These are phyloP conservation scores for Copsychus sechellarum DNA, from an alignment of 2,113 vertebrate genomes.

Conservation along the genomic window DNA sequence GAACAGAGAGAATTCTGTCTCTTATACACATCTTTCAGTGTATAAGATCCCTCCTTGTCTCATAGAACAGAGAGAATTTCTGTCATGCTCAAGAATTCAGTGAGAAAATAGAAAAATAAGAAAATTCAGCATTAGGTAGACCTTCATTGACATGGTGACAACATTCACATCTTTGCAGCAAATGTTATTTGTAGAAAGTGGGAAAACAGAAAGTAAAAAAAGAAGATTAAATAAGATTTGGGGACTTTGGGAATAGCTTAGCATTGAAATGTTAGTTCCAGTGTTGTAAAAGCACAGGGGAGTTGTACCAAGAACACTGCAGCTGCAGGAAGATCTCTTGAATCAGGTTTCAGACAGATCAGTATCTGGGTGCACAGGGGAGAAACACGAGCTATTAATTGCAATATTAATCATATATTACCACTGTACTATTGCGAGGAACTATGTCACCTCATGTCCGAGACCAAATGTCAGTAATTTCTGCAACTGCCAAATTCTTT, in stretches of 20 bases:
- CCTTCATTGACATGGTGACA: not conserved
- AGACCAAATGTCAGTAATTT: not conserved
- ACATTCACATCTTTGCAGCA: not conserved
- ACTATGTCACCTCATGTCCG: not conserved
- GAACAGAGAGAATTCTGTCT: not conserved
- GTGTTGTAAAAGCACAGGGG: not conserved
- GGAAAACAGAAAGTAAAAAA: not conserved
- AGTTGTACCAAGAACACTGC: not conserved
- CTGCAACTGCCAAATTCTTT: not conserved
- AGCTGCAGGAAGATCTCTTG: constrained; percentile 18
- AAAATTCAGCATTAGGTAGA: not conserved
- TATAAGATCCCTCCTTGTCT: not conserved
- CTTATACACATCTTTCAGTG: accelerated
- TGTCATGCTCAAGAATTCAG: not conserved
- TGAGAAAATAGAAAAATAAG: not conserved
- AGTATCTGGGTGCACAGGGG: not conserved
- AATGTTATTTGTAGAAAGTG: not conserved
- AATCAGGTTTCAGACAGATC: constrained; percentile 39
- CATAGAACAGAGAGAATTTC: not conserved
- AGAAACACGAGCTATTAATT: constrained; percentile 37
- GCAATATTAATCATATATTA: constrained; percentile 32
- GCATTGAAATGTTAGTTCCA: not conserved
- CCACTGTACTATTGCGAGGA: not conserved
- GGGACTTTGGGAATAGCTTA: not conserved
- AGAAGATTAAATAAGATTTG: not conserved